Conservation (phyloP, 2,113 vertebrate genomes). For the Hydrolagus affinis region DNA sequence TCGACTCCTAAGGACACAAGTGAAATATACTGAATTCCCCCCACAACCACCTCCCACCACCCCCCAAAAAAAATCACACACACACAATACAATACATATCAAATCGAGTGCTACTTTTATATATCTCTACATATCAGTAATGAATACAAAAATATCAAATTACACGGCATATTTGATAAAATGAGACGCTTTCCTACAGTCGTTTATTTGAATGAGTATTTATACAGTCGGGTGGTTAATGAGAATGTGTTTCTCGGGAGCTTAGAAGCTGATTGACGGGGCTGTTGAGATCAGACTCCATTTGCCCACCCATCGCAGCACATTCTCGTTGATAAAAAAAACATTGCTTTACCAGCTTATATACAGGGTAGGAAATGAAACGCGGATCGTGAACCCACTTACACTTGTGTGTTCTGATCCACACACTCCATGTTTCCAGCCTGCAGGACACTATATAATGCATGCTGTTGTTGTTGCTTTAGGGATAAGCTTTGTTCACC, state of each 20-base stretch:
- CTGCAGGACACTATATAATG: no score
- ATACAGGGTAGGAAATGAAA: neutral
- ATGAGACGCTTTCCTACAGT: neutral
- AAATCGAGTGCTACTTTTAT: neutral
- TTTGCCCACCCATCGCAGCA: no score
- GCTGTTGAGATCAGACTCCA: neutral
- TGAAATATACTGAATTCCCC: neutral
- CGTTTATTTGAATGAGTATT: neutral
- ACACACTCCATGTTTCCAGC: no score
- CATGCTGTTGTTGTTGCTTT: no score
- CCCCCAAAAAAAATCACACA: no score
- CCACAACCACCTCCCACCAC: no score
- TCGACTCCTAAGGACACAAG: neutral
- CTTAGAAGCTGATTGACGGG: neutral
- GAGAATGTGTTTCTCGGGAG: neutral
- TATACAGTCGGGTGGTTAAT: neutral
- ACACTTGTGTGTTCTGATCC: no score
- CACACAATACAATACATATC: neutral
- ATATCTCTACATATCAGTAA: neutral
- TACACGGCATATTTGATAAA: neutral
- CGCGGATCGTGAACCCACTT: neutral
- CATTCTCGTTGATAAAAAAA: neutral
- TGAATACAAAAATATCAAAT: constrained; percentile 30
- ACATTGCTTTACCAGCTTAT: neutral
- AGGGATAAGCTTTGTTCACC: no score